Conservation (phyloP, 2,888 invertebrate species). For the Andricus quercusramuli region DNA sequence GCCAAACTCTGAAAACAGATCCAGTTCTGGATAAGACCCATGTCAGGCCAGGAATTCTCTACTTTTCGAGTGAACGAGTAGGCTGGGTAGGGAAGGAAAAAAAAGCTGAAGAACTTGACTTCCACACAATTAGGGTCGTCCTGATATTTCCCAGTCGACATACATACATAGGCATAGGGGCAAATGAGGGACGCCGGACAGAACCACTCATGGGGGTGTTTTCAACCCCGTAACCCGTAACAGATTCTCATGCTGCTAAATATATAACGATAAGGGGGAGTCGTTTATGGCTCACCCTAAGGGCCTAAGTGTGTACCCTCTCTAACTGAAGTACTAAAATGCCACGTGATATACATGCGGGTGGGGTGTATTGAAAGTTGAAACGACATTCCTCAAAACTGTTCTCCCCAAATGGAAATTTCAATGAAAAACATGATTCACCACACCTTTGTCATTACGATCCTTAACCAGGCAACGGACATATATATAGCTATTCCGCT, state of each 20-base stretch:
- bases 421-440: neutral
- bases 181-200: conserved; percentile 48
- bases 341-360: conserved; percentile 43
- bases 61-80: conserved; percentile 16
- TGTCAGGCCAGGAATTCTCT: neutral
- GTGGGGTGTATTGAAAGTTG: conserved; percentile 35
- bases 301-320: neutral
- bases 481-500: neutral
- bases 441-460: neutral
- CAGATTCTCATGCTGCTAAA: conserved; percentile 70
- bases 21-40: conserved; percentile 21
- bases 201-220: conserved; percentile 65
- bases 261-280: conserved; percentile 61
- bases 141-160: conserved; percentile 26
- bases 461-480: neutral
- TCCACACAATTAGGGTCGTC: conserved; percentile 43
- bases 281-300: conserved; percentile 9
- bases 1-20: conserved; percentile 18
- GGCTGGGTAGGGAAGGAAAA: neutral
- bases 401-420: neutral
- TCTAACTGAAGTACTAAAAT: neutral
- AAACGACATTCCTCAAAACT: conserved; percentile 20
- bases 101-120: conserved; percentile 37
- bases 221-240: conserved; percentile 65
- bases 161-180: conserved; percentile 24